These are phyloP conservation scores for Barbus barbus DNA, from an alignment of 2,113 vertebrate genomes.

Conservation along the genomic window DNA sequence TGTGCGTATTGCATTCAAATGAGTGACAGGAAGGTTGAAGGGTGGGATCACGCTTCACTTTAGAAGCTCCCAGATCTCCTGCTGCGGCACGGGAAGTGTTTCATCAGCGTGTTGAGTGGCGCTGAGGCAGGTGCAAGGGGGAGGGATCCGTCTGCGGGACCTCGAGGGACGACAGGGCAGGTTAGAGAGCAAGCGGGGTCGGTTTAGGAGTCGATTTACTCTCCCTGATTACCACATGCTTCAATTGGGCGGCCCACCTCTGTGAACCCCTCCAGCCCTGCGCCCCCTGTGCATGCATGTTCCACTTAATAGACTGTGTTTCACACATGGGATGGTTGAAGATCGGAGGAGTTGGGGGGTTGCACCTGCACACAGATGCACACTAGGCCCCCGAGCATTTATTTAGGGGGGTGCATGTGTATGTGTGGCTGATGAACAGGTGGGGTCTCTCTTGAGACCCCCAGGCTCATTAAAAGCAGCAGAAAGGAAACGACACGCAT, in stretches of 20 bases:
- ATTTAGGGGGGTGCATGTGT: neutral
- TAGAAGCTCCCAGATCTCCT: constrained; percentile 30
- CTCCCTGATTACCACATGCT: constrained; percentile 59
- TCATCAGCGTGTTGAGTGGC: constrained; percentile 33
- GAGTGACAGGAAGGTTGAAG: constrained; percentile 15
- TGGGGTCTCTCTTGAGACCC: constrained; percentile 48
- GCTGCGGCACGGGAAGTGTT: constrained; percentile 53
- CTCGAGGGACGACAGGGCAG: constrained; percentile 42
- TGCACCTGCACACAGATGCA: constrained; percentile 45
- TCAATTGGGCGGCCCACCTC: constrained; percentile 23
- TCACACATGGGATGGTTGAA: constrained; percentile 23
- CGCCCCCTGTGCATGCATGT: constrained; percentile 42
- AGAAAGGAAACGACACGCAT: constrained; percentile 50
- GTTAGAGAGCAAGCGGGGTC: constrained; percentile 27
- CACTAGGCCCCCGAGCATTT: neutral
- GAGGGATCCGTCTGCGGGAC: constrained; percentile 40
- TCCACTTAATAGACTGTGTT: constrained; percentile 37
- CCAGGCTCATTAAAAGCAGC: constrained; percentile 52
- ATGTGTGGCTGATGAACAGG: constrained; percentile 45
- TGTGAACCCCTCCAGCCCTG: neutral
- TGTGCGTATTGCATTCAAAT: constrained; percentile 32
- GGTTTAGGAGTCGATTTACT: constrained; percentile 38
- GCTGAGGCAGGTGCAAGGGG: constrained; percentile 55
- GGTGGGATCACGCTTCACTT: constrained; percentile 32
- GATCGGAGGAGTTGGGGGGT: constrained; percentile 9